phyloP scores from a whole-genome alignment of 1,140 invertebrate species.

The Oncopodura yosiiana region DNA sequence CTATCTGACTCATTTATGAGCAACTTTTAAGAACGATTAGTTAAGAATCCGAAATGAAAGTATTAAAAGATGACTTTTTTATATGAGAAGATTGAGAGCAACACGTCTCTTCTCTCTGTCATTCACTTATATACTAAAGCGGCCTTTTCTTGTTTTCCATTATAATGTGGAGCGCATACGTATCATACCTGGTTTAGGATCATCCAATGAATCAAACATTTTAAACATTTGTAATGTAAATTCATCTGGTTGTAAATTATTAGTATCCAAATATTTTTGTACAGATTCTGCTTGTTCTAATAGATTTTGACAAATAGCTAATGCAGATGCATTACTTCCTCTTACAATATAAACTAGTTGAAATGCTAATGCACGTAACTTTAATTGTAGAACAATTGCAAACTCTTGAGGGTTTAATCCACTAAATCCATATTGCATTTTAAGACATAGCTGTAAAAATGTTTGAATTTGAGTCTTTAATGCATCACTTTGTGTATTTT shows the following conservation, averaged over 20 bases:
- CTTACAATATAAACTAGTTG: constrained; percentile 65
- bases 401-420: constrained; percentile 63
- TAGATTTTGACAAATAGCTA: constrained; percentile 54
- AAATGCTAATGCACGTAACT: constrained; percentile 70
- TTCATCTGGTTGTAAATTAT: constrained; percentile 49
- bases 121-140: no score
- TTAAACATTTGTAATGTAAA: constrained; percentile 70
- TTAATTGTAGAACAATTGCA: constrained; percentile 67
- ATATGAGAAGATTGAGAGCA: no score
- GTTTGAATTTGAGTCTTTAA: constrained; percentile 26
- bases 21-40: no score
- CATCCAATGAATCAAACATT: constrained; percentile 63
- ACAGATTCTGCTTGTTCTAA: constrained; percentile 51
- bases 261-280: constrained; percentile 42
- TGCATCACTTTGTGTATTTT: constrained; percentile 22
- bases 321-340: constrained; percentile 50
- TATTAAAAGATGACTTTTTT: no score
- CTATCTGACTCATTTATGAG: no score
- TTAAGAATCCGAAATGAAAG: no score
- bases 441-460: constrained; percentile 38
- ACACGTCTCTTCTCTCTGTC: no score
- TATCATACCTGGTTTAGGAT: constrained; percentile 77
- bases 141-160: no score
- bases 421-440: constrained; percentile 70
- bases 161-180: constrained; percentile 3